Conservation (phyloP, 2,797 vertebrate species). For the Macropus fuliginosus region DNA sequence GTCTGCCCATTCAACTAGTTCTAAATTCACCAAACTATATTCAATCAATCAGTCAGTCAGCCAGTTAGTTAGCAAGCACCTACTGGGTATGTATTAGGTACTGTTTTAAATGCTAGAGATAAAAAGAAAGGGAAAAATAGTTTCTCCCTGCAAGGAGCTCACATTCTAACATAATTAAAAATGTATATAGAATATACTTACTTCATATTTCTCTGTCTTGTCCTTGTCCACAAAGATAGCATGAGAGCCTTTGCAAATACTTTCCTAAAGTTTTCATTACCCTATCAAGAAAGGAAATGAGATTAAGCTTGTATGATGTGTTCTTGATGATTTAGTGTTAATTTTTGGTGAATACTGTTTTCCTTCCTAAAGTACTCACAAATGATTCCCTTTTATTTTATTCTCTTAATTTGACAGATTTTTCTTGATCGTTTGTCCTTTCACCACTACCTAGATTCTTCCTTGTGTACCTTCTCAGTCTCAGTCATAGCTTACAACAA, state of each 20-base stretch:
- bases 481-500: not conserved
- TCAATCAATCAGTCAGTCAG: not conserved
- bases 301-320: not conserved
- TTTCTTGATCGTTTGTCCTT: not conserved
- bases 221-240: not conserved
- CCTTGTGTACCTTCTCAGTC: not conserved
- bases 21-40: not conserved
- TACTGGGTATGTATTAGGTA: not conserved
- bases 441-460: not conserved
- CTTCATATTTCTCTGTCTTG: not conserved
- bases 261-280: not conserved
- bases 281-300: not conserved
- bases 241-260: not conserved
- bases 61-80: too few species aligned
- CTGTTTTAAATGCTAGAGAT: not conserved
- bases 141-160: not conserved
- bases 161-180: not conserved
- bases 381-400: not conserved
- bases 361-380: not conserved
- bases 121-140: not conserved
- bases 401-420: not conserved
- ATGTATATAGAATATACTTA: not conserved
- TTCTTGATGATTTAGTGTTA: not conserved
- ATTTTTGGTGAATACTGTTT: not conserved
- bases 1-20: not conserved